phyloP scores from a whole-genome alignment of 1,140 invertebrate genomes.

The Anagrus nilaparvatae region DNA sequence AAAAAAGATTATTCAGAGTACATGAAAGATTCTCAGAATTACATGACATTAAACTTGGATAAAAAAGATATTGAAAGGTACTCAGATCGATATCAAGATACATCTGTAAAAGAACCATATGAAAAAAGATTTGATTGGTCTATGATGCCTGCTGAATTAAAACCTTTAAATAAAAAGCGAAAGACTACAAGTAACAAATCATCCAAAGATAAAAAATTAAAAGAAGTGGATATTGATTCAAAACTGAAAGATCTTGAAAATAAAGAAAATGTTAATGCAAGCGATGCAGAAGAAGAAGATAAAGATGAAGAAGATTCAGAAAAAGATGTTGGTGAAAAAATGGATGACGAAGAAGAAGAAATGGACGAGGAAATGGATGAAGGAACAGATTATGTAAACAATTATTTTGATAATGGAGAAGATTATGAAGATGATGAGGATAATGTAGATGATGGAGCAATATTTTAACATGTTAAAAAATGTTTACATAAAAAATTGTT shows the following conservation, averaged over 20 bases:
- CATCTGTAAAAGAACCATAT: conserved; percentile 33
- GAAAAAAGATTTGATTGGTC: conserved; percentile 45
- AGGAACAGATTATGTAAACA: conserved; percentile 69
- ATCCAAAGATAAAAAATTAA: conserved; percentile 19
- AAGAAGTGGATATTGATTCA: conserved; percentile 36
- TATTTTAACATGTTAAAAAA: conserved; percentile 46
- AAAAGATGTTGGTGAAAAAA: conserved; percentile 34
- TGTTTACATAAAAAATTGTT: too few relatives aligned
- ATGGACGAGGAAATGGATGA: conserved; percentile 60
- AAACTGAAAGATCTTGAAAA: conserved; percentile 52
- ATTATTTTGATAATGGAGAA: conserved; percentile 83
- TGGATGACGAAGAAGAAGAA: conserved; percentile 39
- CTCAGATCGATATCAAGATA: conserved; percentile 52
- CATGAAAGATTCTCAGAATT: conserved; percentile 44
- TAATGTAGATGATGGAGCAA: conserved; percentile 68
- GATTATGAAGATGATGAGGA: conserved; percentile 78
- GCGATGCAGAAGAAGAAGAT: conserved; percentile 39
- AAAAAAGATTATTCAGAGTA: conserved; percentile 50
- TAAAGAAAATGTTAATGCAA: conserved; percentile 38
- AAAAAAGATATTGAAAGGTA: conserved; percentile 54
- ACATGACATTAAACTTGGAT: conserved; percentile 37
- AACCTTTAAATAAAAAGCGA: conserved; percentile 32
- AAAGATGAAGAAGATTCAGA: conserved; percentile 43
- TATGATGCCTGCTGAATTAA: conserved; percentile 46
- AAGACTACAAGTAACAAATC: conserved; percentile 22